Evolutionary conservation across 2,888 invertebrate genomes (phyloP).

Genomic region (Drosophila paramelanica): DNA sequence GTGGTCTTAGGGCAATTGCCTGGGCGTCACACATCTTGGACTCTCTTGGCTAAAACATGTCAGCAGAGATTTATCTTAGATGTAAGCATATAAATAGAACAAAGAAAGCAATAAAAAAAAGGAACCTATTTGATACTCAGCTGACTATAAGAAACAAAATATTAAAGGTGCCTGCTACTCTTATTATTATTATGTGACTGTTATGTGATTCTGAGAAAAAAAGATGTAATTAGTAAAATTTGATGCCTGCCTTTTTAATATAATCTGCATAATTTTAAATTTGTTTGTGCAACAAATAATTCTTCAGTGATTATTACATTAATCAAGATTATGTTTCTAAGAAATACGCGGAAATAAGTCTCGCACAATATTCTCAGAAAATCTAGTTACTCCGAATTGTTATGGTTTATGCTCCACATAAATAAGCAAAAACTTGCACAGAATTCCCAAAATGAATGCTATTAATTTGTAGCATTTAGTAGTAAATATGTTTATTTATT

Average conservation of each 20-base stretch:
- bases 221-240: neutral
- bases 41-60: constrained; percentile 21
- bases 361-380: no score
- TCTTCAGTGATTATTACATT: no score
- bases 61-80: constrained; percentile 31
- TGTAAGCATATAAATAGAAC: neutral
- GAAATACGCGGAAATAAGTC: no score
- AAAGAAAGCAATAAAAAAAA: neutral
- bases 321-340: no score
- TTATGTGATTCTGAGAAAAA: neutral
- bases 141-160: neutral
- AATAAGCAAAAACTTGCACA: neutral
- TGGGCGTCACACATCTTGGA: constrained; percentile 1
- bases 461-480: neutral
- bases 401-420: neutral
- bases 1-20: constrained; percentile 32
- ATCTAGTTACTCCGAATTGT: no score
- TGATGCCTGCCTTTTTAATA: neutral
- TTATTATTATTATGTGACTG: neutral
- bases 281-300: no score
- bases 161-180: neutral
- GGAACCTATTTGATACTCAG: neutral
- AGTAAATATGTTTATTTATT: neutral
- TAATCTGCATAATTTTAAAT: no score
- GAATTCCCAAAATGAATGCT: neutral